These are phyloP conservation scores for Maniola hyperantus DNA, from an alignment of 2,888 invertebrate species.

Conservation along the genomic window DNA sequence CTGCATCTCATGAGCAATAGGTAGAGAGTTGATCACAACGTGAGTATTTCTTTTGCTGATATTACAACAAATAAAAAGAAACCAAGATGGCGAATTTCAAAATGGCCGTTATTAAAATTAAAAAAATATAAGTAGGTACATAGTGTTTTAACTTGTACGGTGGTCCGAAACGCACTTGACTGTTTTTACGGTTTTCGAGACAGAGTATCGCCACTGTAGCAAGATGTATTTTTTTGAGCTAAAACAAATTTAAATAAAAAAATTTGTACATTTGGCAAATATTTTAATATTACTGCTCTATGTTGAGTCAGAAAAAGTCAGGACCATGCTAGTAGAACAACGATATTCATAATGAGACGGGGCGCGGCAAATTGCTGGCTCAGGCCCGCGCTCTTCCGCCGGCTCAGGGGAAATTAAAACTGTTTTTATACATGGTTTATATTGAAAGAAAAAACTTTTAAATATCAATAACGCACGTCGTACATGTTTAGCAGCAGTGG, in stretches of 20 bases:
- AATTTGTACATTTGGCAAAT: not conserved
- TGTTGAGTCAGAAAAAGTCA: not conserved
- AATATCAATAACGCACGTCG: not conserved
- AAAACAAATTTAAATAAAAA: not conserved
- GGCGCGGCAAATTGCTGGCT: conserved; percentile 5
- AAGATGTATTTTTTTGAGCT: not conserved
- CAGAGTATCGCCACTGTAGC: not conserved
- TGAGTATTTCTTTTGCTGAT: no score
- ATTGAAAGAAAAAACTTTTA: not conserved
- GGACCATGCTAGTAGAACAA: not conserved
- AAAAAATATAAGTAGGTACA: no score
- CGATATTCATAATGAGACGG: conserved; percentile 8
- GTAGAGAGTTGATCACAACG: no score
- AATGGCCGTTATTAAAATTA: no score
- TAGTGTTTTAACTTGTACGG: no score
- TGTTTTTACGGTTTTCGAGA: no score
- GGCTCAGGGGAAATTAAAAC: conserved; percentile 15
- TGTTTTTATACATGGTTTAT: conserved; percentile 3
- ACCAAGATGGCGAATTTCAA: no score
- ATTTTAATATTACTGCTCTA: not conserved
- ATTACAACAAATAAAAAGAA: no score
- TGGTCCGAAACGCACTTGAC: no score
- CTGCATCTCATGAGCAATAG: no score
- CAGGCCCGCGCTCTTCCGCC: not conserved
- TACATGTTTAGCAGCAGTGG: not conserved